Conservation (phyloP, 2,797 vertebrate species). For the Trichosurus vulpecula region DNA sequence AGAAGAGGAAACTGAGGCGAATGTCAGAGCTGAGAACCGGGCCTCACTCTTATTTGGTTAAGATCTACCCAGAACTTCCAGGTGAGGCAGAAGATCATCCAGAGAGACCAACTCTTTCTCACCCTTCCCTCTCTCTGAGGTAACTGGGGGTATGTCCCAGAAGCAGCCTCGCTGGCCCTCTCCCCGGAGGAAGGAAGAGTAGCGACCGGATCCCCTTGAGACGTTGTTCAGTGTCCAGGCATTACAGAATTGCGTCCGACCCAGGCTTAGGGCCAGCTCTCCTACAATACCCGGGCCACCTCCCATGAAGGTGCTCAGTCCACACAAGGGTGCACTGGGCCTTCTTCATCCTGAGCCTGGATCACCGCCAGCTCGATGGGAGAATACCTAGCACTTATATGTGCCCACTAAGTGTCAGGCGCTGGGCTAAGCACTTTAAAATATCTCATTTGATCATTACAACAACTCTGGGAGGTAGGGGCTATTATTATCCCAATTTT, state of each 20-base stretch:
- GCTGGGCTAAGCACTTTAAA: not conserved
- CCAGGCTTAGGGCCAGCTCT: not conserved
- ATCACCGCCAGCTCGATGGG: not conserved
- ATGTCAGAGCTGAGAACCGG: not conserved
- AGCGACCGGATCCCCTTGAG: not conserved
- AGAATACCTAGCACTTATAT: not conserved
- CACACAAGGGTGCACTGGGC: not conserved
- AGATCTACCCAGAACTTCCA: not conserved
- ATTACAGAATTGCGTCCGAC: not conserved
- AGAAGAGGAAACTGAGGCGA: not conserved
- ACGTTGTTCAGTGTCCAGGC: not conserved
- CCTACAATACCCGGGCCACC: not conserved
- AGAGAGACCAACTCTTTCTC: not conserved
- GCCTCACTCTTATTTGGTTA: not conserved
- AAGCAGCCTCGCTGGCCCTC: not conserved
- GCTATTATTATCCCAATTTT: not conserved
- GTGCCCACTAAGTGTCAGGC: not conserved
- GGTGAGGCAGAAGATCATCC: not conserved
- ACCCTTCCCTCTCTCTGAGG: not conserved
- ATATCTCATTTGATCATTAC: not conserved
- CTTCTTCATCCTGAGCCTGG: not conserved
- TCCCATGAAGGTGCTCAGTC: constrained; percentile 5
- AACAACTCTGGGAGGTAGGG: not conserved
- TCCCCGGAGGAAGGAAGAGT: not conserved
- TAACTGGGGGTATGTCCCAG: not conserved